Base-by-base conservation (phyloP, 92 coral and sea anemone species). In the Montipora capitata region DNA sequence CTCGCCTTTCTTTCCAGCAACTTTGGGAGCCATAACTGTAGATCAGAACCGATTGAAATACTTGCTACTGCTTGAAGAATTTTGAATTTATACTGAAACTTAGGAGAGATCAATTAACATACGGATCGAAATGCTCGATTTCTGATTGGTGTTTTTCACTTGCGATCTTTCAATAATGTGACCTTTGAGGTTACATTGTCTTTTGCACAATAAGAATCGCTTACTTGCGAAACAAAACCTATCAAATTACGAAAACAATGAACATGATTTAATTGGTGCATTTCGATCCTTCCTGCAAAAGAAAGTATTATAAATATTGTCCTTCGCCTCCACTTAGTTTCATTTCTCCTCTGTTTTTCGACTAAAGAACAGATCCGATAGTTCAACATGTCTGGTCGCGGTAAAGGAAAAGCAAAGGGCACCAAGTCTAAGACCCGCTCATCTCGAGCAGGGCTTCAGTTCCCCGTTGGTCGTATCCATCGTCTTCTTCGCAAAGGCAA, bases 361-460 rank as follows among this genome's bases (percentile, higher is more conserved):
- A 41, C 3, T 35, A 41, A 84, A 16, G 42, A 40, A 62, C 4
- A 1, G 35, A 39, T 38, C 1, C 10, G 74, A 69, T 40, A 16
- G 7, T 8, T 72, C 77, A 18, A 77, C 51, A 93, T 95, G 98
- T 90, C 94, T 90, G 98, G 96, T 77, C 96, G 96, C 80, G 98
- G 98, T 10, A 95, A 95, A 93, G 98, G 98, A 38, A 95, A 95
- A 54, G 94, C 90, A 75, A 91, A 88, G 87, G 95, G 94, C 91
- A 90, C 91, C 87, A 95, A 95, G 91, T 95, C 98, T 77, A 95
- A 95, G 73, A 95, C 89, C 87, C 98, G 96, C 44, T 94, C 97
- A 82, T 92, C 95, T 74, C 95, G 97, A 77, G 95, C 95, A 74
- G 95, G 95, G 79, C 92, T 92, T 70, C 95, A 92, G 81, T 92